Conservation (phyloP, 1,140 invertebrate genomes). For the Propsilocerus akamusi region DNA sequence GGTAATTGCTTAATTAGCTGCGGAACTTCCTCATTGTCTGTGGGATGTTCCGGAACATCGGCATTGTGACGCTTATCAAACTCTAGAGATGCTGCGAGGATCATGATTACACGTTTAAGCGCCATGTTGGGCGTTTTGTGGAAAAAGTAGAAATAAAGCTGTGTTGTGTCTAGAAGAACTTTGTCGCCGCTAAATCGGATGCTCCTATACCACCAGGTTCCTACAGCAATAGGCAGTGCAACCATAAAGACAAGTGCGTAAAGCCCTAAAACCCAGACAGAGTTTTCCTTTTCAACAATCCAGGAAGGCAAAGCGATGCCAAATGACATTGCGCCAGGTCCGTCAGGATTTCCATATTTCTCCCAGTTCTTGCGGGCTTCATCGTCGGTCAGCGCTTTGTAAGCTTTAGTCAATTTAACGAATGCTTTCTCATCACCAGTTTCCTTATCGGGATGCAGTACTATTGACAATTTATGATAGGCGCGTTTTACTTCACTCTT, state of each 20-base stretch:
- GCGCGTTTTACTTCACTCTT: constrained; percentile 85
- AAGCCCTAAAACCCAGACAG: constrained; percentile 88
- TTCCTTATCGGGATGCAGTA: constrained; percentile 94
- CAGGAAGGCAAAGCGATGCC: constrained; percentile 98
- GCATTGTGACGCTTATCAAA: constrained; percentile 89
- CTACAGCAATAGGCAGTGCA: constrained; percentile 79
- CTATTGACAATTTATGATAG: constrained; percentile 81
- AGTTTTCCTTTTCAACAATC: constrained; percentile 99
- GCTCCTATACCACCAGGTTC: constrained; percentile 97
- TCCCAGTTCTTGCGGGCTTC: constrained; percentile 95
- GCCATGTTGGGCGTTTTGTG: constrained; percentile 90
- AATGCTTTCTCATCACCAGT: constrained; percentile 95
- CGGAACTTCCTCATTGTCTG: constrained; percentile 91
- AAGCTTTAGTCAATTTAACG: constrained; percentile 94
- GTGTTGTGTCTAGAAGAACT: constrained; percentile 86
- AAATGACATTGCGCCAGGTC: constrained; percentile 95
- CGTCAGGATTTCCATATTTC: constrained; percentile 98
- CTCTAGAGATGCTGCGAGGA: constrained; percentile 87
- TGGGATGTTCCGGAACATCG: constrained; percentile 81
- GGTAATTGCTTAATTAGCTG: constrained; percentile 79
- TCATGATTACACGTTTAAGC: constrained; percentile 88
- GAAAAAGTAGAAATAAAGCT: constrained; percentile 91
- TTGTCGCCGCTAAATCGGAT: constrained; percentile 93
- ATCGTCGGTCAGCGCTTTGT: constrained; percentile 85
- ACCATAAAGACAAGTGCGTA: constrained; percentile 98